Evolutionary conservation across 2,888 invertebrate genomes (phyloP).

Genomic region (Himalopsyche kuldschensis): DNA sequence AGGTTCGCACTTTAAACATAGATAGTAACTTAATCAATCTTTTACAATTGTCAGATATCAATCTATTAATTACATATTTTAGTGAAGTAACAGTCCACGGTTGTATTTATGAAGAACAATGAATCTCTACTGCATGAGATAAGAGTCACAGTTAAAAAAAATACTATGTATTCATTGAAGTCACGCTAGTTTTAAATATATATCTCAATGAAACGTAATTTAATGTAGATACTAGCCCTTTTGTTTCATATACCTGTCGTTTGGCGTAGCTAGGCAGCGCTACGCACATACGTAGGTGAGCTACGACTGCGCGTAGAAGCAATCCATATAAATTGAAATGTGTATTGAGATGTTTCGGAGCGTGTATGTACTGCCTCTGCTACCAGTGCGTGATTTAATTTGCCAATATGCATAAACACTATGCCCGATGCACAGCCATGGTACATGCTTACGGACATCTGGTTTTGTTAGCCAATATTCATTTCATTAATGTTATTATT

Average conservation of each 20-base stretch:
- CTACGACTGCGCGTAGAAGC: constrained; percentile 3
- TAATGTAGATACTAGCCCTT: not conserved
- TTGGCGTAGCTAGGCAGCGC: constrained; percentile 6
- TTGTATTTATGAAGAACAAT: no score
- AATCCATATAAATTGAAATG: constrained; percentile 30
- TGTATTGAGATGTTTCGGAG: not conserved
- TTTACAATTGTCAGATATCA: no score
- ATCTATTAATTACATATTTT: no score
- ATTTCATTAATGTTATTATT: not conserved
- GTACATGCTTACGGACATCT: not conserved
- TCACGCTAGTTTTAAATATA: no score
- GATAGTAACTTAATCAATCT: no score
- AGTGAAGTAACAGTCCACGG: no score
- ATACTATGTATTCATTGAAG: no score
- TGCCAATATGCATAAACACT: constrained; percentile 44
- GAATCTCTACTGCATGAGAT: no score
- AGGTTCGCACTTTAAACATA: no score
- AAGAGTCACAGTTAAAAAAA: no score
- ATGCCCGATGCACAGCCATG: not conserved
- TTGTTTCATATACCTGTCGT: not conserved
- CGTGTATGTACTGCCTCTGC: constrained; percentile 46
- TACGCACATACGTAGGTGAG: constrained; percentile 21
- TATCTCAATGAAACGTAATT: no score
- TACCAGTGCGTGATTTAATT: constrained; percentile 53
- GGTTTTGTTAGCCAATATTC: not conserved